Base-by-base conservation (phyloP, 2,797 vertebrate species). In the Pangasius macronema region DNA sequence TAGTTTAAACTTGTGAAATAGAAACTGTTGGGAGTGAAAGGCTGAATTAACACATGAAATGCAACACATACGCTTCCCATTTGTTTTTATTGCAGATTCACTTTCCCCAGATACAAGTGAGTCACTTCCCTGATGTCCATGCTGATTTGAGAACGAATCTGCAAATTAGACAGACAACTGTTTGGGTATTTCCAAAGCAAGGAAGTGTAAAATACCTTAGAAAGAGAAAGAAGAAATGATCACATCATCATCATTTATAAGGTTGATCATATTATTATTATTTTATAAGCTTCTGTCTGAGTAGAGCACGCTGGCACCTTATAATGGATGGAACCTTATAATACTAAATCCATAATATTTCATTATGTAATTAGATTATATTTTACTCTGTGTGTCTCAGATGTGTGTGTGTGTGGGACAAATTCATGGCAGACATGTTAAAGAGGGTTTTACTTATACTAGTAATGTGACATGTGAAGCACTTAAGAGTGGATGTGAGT, bases 71-170 rank as follows among this genome's bases (percentile, higher is more conserved):
- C 9, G 70, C 11, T n/a, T 84, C n/a, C n/a, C 22, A 30, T 33
- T 51, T 30, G 20, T 82, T 81, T 53, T 36, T 59, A 51, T 53
- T 67, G 46, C 27, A 67, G 36, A 13, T 42, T 53, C 10, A 27
- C 39, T 72, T 80, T 86, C 57, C 85, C 81, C 42, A 84, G 85
- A 89, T 81, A 89, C 85, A 80, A 8, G 14, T 84, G 82, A 86
- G 55, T 86, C 88, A 84, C 72, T 42, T 72, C 22, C 24, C 27
- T 24, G 22, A 30, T 33, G 5, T 55, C 24, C 42, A 79, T 5
- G 8, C 55, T 84, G 82, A 89, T 86, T 86, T 22, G 85, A 79
- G 36, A 22, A 46, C 51, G 51, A 24, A 59, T 39, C 18, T 46
- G 3, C 57, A 61, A 13, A 8, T 49, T 57, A 65, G 1, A 4